phyloP scores from a whole-genome alignment of 2,888 invertebrate genomes.

The Leptura quadrifasciata region DNA sequence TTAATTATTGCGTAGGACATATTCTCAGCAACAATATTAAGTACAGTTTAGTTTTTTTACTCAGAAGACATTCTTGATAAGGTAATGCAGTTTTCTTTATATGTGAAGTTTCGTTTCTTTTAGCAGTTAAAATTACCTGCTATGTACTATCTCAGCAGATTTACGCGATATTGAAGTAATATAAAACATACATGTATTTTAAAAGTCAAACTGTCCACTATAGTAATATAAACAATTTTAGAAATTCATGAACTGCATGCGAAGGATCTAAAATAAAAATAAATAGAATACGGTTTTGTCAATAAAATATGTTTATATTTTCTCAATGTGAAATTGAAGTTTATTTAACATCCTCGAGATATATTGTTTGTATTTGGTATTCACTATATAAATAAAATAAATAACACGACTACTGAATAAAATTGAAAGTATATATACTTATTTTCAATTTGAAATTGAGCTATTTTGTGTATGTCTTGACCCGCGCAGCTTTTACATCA shows the following conservation, averaged over 20 bases:
- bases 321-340: slow-evolving; percentile 2
- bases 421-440: not conserved
- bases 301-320: slow-evolving; percentile 9
- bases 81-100: no score
- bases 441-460: slow-evolving; percentile 5
- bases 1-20: not conserved
- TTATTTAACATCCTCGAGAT: slow-evolving; percentile 16
- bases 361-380: slow-evolving; percentile 4
- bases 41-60: not conserved
- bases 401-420: not conserved
- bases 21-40: not conserved
- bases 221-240: not conserved
- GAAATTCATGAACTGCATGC: not conserved
- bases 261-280: not conserved
- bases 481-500: not conserved
- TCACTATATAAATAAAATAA: not conserved
- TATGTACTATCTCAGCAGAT: no score
- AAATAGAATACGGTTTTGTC: not conserved
- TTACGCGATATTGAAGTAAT: no score
- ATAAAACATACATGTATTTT: no score
- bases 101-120: no score
- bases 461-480: not conserved
- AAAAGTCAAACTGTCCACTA: no score
- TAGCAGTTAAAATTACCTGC: no score
- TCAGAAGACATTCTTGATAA: no score